A percentile compares a stretch with the other conserved stretches of the same genome.
Evolutionary conservation across 2,113 vertebrate species (phyloP).

Genomic region (Talpa occidentalis): DNA sequence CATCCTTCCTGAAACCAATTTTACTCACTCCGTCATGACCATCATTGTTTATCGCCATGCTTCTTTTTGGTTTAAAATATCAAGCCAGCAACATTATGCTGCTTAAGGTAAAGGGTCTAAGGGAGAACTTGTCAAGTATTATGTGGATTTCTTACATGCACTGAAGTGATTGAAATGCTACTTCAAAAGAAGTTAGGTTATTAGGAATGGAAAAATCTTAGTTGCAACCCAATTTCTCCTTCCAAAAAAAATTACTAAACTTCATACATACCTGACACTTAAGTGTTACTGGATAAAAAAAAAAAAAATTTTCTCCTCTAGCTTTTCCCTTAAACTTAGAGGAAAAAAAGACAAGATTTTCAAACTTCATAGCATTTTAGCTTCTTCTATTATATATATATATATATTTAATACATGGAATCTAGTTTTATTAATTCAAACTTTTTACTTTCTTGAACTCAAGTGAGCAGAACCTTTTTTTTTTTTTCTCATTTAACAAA

Average conservation of each 20-base stretch:
- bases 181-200: slow-evolving; percentile 3
- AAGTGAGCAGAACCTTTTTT: background rate
- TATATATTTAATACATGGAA: background rate
- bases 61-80: background rate
- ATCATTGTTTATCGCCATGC: background rate
- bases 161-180: background rate
- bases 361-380: background rate
- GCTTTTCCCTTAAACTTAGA: background rate
- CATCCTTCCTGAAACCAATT: slow-evolving; percentile 16
- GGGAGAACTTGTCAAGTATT: background rate
- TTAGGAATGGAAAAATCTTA: background rate
- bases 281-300: background rate
- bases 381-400: background rate
- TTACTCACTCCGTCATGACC: background rate
- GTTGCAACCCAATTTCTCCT: background rate
- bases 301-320: background rate
- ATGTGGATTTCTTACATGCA: slow-evolving; percentile 1
- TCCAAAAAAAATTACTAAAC: background rate
- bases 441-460: slow-evolving; percentile 48
- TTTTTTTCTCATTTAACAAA: slow-evolving; percentile 39
- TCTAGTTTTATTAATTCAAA: background rate
- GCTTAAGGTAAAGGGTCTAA: background rate
- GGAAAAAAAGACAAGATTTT: background rate
- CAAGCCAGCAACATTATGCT: background rate
- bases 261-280: background rate